phyloP scores from a whole-genome alignment of 2,797 vertebrate genomes.

The Poliocrania exsul region DNA sequence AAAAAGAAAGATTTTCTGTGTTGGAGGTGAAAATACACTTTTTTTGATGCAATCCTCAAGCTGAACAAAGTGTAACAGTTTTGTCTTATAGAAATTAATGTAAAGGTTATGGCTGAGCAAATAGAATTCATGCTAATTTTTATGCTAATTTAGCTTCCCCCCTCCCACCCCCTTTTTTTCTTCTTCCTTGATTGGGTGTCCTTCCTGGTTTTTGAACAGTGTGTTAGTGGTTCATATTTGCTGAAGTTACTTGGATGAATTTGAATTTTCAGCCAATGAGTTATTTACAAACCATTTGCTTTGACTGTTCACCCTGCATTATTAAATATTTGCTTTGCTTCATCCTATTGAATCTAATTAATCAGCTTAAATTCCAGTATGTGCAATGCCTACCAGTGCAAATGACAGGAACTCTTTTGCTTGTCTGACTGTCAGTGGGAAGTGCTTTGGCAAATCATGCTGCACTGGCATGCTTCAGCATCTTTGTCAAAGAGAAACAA shows the following conservation, averaged over 20 bases:
- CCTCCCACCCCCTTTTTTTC: background rate
- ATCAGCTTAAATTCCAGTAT: background rate
- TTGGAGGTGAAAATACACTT: background rate
- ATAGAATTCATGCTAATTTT: background rate
- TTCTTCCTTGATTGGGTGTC: background rate
- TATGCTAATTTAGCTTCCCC: background rate
- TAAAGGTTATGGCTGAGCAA: background rate
- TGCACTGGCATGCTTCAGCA: background rate
- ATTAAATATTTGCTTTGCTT: background rate
- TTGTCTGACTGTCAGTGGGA: background rate
- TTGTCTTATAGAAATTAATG: background rate
- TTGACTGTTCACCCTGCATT: background rate
- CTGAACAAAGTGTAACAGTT: background rate
- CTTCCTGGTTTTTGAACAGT: background rate
- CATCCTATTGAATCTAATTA: background rate
- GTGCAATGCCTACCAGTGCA: background rate
- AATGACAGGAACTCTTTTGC: background rate
- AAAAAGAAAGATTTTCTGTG: background rate
- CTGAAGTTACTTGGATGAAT: background rate
- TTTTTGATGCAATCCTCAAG: background rate
- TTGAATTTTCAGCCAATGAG: background rate
- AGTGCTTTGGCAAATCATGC: background rate
- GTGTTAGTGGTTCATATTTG: background rate
- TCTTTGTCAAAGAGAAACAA: background rate
- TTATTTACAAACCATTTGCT: conserved; percentile 9